Evolutionary conservation across 2,888 invertebrate species (phyloP), one percentile per base, ranked within the genome.

Genomic region (Tridacna crocea): DNA sequence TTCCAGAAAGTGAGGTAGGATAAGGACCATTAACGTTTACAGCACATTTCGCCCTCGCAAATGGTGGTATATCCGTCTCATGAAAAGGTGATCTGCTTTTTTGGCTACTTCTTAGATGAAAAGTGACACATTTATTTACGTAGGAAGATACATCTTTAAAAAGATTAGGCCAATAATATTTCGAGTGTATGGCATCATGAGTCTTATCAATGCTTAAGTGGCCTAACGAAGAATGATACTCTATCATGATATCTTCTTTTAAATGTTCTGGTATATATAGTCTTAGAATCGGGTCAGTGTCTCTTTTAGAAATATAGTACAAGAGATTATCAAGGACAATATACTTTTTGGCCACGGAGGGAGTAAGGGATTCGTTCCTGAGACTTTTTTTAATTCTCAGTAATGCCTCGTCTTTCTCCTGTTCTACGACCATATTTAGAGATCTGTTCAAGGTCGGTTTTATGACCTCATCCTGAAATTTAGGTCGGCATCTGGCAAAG

Each of bases 361-460:
- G 51, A 17, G n/a, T 12, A 51, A 51, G 17, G 13, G 51, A 13
- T 13, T 51, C 27, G 24, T 63, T 63, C 11, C n/a, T 12, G 12
- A 63, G 22, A 11, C 24, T 11, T n/a, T 63, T 13, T 22, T n/a
- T 63, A 63, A 63, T 63, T 63, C n/a, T 11, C n/a, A 17, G 11
- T n/a, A 63, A 12, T 17, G 12, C 22, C 12, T n/a, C n/a, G n/a
- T 63, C 63, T n/a, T n/a, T 17, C 15, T 22, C 63, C n/a, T 63
- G 63, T 63, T 63, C 63, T 17, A 63, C 63, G 12, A n/a, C n/a
- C 63, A 63, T 63, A n/a, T 63, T 22, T 17, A 63, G 24, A 17
- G 51, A 17, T 17, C n/a, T n/a, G 12, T 63, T 12, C 15, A 63
- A 63, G 22, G 22, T 12, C 11, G 63, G 63, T 22, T 63, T 63